These are phyloP conservation scores for Ophiothrix spiculata DNA, from an alignment of 35 echinoderm and acorn worm species.

Conservation along the genomic window DNA sequence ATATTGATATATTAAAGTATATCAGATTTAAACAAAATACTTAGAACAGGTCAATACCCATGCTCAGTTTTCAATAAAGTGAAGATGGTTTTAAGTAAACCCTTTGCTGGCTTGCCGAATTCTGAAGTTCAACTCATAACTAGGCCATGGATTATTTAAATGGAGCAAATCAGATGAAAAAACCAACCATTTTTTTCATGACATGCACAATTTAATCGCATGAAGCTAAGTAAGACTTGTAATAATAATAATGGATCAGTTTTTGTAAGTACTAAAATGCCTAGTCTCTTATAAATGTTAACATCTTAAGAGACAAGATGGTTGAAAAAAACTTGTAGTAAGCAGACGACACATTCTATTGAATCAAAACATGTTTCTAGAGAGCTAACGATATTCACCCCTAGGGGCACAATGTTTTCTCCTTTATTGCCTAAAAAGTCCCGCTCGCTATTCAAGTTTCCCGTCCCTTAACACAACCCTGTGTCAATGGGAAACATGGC, in stretches of 20 bases:
- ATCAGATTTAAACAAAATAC: neutral
- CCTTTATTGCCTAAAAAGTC: conserved; percentile 12
- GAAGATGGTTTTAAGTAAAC: neutral
- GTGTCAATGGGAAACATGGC: conserved; percentile 9
- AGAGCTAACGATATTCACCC: conserved; percentile 1
- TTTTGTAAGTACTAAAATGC: neutral
- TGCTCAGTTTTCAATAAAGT: no score
- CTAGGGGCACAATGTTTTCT: conserved; percentile 3
- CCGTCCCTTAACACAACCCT: conserved; percentile 3
- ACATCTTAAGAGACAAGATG: neutral
- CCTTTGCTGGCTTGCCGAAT: neutral
- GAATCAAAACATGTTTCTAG: neutral
- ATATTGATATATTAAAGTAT: no score
- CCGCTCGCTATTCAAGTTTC: conserved; percentile 14
- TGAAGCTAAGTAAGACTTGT: no score
- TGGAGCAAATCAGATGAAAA: neutral
- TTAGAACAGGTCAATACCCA: neutral
- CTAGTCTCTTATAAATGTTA: neutral
- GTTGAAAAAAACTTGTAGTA: neutral
- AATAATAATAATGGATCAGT: no score
- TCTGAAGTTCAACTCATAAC: neutral
- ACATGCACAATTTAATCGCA: no score
- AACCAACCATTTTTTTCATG: no score
- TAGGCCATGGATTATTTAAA: neutral
- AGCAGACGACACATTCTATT: neutral